phyloP scores from a whole-genome alignment of 2,888 invertebrate species.

The Vesta saturnalis region DNA sequence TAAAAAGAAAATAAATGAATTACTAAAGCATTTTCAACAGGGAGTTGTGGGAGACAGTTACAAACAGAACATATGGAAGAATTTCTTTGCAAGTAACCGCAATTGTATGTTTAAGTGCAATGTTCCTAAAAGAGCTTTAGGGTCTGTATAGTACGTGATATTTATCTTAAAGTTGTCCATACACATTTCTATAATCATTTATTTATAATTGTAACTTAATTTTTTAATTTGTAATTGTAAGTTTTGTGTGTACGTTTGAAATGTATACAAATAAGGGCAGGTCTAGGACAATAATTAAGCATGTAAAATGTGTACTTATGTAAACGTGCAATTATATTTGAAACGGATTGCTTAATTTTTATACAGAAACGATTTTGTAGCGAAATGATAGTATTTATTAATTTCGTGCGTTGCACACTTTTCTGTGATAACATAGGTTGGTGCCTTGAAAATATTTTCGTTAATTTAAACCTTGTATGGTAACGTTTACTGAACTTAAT shows the following conservation, averaged over 20 bases:
- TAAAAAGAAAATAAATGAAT: neutral
- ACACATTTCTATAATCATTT: constrained; percentile 2
- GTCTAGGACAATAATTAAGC: neutral
- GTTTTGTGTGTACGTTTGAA: neutral
- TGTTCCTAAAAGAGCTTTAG: constrained; percentile 23
- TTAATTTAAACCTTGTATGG: neutral
- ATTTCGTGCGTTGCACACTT: constrained; percentile 44
- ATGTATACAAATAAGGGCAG: neutral
- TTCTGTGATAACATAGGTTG: constrained; percentile 49
- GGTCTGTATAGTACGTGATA: constrained; percentile 24
- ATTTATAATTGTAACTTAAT: constrained; percentile 2
- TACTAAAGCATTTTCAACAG: constrained; percentile 22
- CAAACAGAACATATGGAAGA: constrained; percentile 57
- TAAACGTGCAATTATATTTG: neutral
- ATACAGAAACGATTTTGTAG: neutral
- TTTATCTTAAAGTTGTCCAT: constrained; percentile 5
- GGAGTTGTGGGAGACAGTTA: constrained; percentile 52
- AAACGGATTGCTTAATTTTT: neutral
- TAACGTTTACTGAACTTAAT: neutral
- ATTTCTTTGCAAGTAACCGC: constrained; percentile 33
- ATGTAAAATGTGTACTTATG: neutral
- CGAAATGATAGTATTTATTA: constrained; percentile 23
- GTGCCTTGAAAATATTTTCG: constrained; percentile 45
- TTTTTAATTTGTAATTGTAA: neutral
- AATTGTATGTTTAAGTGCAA: constrained; percentile 23